Evolutionary conservation across 2,797 vertebrate genomes (phyloP).

Genomic region (Lagorchestes hirsutus): DNA sequence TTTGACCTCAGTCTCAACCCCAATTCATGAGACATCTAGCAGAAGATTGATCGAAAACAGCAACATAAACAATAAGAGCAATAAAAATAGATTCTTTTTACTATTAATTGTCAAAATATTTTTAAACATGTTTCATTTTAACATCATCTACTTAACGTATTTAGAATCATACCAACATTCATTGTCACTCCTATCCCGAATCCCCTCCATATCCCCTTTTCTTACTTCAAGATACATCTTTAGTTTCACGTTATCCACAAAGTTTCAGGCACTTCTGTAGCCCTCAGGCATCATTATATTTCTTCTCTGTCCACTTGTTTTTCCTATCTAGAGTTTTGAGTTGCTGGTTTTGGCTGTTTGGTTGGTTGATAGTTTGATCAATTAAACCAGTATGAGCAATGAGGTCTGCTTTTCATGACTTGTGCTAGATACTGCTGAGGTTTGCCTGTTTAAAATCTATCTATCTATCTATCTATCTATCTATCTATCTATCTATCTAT

Average conservation of each 20-base stretch:
- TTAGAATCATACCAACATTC: neutral
- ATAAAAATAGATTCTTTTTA: neutral
- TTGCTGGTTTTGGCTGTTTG: neutral
- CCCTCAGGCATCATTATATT: neutral
- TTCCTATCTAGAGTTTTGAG: neutral
- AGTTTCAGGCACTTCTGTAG: neutral
- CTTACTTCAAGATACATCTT: neutral
- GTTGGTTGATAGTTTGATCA: neutral
- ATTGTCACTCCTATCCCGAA: neutral
- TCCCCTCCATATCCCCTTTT: neutral
- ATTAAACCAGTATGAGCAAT: neutral
- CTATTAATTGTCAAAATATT: neutral
- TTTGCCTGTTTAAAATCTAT: too few relatives aligned
- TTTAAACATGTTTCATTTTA: neutral
- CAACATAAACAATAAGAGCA: neutral
- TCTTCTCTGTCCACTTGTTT: neutral
- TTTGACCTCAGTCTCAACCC: neutral
- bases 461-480: too few relatives aligned
- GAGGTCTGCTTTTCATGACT: neutral
- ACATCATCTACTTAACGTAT: too few relatives aligned
- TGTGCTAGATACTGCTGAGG: neutral
- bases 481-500: too few relatives aligned
- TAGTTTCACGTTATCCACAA: neutral
- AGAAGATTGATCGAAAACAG: neutral
- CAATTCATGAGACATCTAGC: neutral